phyloP scores from a whole-genome alignment of 2,113 vertebrate genomes.

The Nycticebus coucang region DNA sequence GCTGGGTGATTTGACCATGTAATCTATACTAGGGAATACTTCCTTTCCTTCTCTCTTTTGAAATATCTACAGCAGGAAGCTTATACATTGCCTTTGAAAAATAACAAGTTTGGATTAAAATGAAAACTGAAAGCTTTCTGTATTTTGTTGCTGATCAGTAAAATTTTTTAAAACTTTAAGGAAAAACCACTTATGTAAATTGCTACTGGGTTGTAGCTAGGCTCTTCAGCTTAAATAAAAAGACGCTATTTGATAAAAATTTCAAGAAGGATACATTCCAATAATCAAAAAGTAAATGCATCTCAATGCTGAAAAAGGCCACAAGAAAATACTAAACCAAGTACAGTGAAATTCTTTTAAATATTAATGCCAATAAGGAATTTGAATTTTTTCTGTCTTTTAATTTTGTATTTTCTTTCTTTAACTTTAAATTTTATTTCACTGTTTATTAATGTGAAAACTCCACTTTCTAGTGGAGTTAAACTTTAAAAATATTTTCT shows the following conservation, averaged over 20 bases:
- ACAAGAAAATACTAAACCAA: not conserved
- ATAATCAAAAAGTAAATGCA: conserved; percentile 70
- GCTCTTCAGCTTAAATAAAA: conserved; percentile 64
- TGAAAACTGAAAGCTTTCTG: not conserved
- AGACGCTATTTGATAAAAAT: conserved; percentile 54
- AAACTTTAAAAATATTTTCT: not conserved
- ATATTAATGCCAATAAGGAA: not conserved
- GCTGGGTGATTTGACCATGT: not conserved
- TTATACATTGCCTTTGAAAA: not conserved
- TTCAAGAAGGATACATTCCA: conserved; percentile 50
- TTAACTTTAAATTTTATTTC: not conserved
- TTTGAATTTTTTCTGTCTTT: not conserved
- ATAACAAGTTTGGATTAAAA: conserved; percentile 42
- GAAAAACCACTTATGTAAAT: conserved; percentile 25
- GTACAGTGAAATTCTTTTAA: not conserved
- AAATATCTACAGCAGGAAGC: conserved; percentile 14
- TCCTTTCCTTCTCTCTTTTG: not conserved
- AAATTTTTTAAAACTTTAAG: conserved; percentile 44
- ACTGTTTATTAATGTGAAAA: not conserved
- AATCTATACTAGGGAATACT: not conserved
- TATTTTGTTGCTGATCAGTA: conserved; percentile 62
- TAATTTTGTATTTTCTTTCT: not conserved
- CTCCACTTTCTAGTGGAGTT: not conserved
- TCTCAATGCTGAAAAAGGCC: conserved; percentile 55
- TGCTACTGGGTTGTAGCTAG: conserved; percentile 21